Evolutionary conservation across 2,797 vertebrate species (phyloP), one percentile per base, ranked within the genome.

Genomic region (Lepus oiostolus): DNA sequence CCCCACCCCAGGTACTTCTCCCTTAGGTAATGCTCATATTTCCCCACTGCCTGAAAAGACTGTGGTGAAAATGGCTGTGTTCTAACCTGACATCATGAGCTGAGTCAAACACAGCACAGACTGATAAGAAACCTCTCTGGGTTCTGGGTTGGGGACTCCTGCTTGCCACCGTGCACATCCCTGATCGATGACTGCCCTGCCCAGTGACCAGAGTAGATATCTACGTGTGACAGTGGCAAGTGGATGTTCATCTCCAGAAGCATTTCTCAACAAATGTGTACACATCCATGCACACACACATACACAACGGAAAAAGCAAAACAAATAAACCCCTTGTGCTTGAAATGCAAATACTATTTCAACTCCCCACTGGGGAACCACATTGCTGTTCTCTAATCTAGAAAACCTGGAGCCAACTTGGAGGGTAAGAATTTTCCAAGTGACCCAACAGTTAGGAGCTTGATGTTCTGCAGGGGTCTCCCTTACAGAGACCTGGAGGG

Each of bases 91-190:
- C 80, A 26, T 30, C 28, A 11, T 11, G 24, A 65, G 2, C 4
- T n/a, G 42, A 28, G 16, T 68, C 17, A 83, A 8, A 58, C 2
- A 35, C 5, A 6, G 63, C 10, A 9, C n/a, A 21, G 16, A 17
- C 13, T 0, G 32, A 42, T 13, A 42, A 12, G 0, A 35, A 26
- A 17, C 30, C 3, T 14, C 19, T 52, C 67, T 30, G 52, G n/a
- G 16, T 58, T 5, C 17, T 32, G 28, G n/a, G 32, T 17, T 47
- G 26, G n/a, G 35, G 86, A 82, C 32, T 22, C 12, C 72, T 35
- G 7, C 4, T 28, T 17, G n/a, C 71, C 11, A n/a, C 65, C 1
- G 1, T 3, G 10, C 3, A 58, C 6, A 62, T 42, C 9, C 5
- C 47, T 72, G 4, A n/a, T 13, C 26, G 26, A 0, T 0, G 0